Evolutionary conservation across 1,140 invertebrate species (phyloP).

Genomic region (Drosophila quadrilineata): DNA sequence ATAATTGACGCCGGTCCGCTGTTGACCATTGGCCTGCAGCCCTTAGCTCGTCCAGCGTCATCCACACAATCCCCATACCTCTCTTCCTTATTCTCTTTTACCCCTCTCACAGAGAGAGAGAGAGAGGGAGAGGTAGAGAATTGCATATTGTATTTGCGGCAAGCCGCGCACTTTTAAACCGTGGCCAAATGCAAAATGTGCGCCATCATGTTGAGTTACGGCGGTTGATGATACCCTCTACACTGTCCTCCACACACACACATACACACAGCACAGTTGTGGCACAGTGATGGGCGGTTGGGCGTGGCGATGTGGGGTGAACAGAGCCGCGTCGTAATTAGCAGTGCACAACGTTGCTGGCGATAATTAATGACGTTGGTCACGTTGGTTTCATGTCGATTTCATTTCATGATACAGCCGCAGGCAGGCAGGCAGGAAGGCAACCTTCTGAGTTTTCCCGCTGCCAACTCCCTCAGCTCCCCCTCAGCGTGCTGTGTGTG

Average conservation of each 20-base stretch:
- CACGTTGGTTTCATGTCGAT: conserved; percentile 79
- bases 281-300: no score
- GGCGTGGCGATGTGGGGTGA: no score
- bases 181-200: conserved; percentile 68
- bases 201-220: conserved; percentile 60
- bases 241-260: no score
- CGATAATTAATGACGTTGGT: conserved; percentile 80
- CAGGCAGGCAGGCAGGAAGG: conserved; percentile 39
- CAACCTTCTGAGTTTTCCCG: not conserved
- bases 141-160: conserved; percentile 59
- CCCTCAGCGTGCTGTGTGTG: conserved; percentile 7
- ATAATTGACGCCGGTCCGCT: no score
- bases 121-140: no score
- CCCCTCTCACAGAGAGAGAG: no score
- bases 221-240: no score
- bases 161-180: conserved; percentile 60
- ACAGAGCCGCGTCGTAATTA: conserved; percentile 61
- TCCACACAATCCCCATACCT: no score
- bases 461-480: not conserved
- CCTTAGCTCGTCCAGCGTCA: no score
- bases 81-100: no score
- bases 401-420: conserved; percentile 75
- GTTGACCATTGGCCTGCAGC: no score
- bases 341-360: conserved; percentile 62
- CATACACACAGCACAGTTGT: no score